These are phyloP conservation scores for Caenorhabditis sp. DNA, from an alignment of 2,888 invertebrate genomes.

Conservation along the genomic window DNA sequence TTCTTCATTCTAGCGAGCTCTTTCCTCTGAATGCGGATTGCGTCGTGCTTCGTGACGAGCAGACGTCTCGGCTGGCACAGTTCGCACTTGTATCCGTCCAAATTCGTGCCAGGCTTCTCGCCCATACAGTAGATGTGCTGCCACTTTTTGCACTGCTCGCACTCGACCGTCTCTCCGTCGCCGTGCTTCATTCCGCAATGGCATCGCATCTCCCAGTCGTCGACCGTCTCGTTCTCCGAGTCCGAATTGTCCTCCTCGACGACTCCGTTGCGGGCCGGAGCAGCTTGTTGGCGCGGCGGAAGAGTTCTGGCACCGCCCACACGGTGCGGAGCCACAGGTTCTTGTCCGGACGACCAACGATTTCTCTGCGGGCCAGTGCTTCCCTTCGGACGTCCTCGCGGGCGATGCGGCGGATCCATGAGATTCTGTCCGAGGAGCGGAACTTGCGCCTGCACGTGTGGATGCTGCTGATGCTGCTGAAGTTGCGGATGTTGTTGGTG, in stretches of 20 bases:
- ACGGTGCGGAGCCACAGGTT: constrained; percentile 12
- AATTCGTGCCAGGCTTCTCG: neutral
- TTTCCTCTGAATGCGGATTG: constrained; percentile 19
- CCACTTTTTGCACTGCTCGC: constrained; percentile 49
- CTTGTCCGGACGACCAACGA: constrained; percentile 9
- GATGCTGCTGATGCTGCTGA: neutral
- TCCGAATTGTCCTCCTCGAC: constrained; percentile 24
- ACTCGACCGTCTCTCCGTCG: constrained; percentile 33
- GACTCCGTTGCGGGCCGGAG: neutral
- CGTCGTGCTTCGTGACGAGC: constrained; percentile 21
- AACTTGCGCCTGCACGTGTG: neutral
- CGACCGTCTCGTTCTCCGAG: constrained; percentile 44
- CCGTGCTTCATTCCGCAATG: constrained; percentile 52
- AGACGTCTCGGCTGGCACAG: constrained; percentile 37
- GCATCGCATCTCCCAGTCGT: constrained; percentile 51
- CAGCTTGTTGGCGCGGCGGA: constrained; percentile 7
- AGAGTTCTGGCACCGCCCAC: constrained; percentile 44
- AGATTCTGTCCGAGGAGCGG: neutral
- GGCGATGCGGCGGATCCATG: constrained; percentile 18
- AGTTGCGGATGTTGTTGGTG: neutral
- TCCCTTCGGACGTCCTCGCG: constrained; percentile 44
- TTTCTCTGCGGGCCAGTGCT: constrained; percentile 3
- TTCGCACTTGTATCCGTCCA: constrained; percentile 37
- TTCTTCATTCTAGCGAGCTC: neutral
- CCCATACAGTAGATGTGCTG: constrained; percentile 54